Percentiles rank a stretch among this genome's conserved stretches.
Conservation (phyloP, 2,113 vertebrate species). For the Xiphias gladius region DNA sequence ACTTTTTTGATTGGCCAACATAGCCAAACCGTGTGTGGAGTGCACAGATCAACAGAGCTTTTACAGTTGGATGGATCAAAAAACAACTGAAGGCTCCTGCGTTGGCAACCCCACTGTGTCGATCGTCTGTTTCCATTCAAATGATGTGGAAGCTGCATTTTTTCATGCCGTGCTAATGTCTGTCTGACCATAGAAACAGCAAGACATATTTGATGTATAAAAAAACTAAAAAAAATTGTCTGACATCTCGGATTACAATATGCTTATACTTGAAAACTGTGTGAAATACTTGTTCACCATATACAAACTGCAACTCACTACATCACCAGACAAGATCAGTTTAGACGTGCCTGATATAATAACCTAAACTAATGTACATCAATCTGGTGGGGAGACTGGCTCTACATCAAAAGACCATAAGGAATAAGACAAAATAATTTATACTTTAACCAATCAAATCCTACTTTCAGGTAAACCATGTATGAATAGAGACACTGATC, state of each 20-base stretch:
- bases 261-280: too few relatives aligned
- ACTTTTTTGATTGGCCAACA: background rate
- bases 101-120: background rate
- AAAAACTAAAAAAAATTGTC: too few relatives aligned
- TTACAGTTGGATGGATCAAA: conserved; percentile 2
- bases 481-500: conserved; percentile 19
- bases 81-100: background rate
- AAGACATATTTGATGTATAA: background rate
- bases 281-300: too few relatives aligned
- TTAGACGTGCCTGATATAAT: too few relatives aligned
- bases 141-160: background rate
- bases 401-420: conserved; percentile 45
- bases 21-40: background rate
- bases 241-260: too few relatives aligned
- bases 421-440: conserved; percentile 40
- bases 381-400: conserved; percentile 19
- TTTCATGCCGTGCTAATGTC: background rate
- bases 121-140: background rate
- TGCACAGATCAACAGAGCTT: background rate
- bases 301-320: too few relatives aligned
- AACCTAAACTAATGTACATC: conserved; percentile 39
- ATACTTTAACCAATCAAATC: conserved; percentile 40
- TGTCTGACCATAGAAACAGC: background rate
- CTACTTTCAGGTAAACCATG: conserved; percentile 25
- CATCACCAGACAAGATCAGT: too few relatives aligned